A percentile compares a stretch with the other conserved stretches of the same genome.
These are phyloP conservation scores for Saguinus imperator DNA, from an alignment of 2,113 vertebrate species.

Conservation along the genomic window DNA sequence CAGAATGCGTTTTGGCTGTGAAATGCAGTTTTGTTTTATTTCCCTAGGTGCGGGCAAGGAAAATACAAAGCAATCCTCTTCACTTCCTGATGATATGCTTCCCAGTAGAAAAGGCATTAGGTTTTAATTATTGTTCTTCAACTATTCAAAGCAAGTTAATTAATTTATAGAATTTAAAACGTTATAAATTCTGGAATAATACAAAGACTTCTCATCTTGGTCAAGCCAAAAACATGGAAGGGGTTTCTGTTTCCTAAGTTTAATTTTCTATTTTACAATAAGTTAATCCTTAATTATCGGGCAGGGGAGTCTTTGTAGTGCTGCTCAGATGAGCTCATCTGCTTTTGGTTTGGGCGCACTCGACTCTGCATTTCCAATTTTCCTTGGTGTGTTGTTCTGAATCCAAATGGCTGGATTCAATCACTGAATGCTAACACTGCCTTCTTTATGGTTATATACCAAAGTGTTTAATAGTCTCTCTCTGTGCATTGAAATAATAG, in stretches of 20 bases:
- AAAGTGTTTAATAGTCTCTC: background rate
- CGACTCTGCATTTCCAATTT: constrained; percentile 22
- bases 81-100: background rate
- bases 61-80: constrained; percentile 48
- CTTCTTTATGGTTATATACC: background rate
- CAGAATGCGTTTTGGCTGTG: constrained; percentile 46
- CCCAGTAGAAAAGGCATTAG: constrained; percentile 50
- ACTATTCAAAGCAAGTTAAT: constrained; percentile 55
- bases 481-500: background rate
- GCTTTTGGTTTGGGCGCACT: constrained; percentile 19
- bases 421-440: background rate
- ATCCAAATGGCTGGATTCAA: background rate
- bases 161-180: constrained; percentile 58
- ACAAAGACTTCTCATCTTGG: background rate
- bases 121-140: constrained; percentile 64
- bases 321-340: background rate
- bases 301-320: background rate
- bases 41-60: constrained; percentile 49
- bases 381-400: background rate
- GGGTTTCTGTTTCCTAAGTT: background rate
- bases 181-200: background rate
- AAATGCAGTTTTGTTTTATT: constrained; percentile 63
- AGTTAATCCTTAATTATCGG: background rate
- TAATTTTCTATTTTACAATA: constrained; percentile 6
- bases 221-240: background rate